Evolutionary conservation across 2,113 vertebrate species (phyloP), one percentile per base, ranked within the genome.

Genomic region (Aramus guarauna): DNA sequence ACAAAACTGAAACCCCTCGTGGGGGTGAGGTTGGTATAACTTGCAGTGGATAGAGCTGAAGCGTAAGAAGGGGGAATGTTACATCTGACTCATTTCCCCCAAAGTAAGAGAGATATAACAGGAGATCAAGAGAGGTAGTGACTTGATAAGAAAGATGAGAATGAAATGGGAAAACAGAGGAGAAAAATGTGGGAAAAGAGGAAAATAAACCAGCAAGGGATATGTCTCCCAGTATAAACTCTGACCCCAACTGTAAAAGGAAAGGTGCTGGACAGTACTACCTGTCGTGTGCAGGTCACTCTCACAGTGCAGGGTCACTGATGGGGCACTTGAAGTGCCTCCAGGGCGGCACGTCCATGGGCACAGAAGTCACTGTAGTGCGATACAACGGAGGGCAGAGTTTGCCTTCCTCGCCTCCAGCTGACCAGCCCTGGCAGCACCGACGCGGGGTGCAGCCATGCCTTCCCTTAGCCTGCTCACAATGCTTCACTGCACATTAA

Each of bases 1-100:
- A 8, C 26, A 39, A 1, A 12, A 20, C 67, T 1, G 84, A 21
- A 82, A 8, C 14, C 36, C 30, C 60, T 43, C 0, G 0, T 24
- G 14, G 32, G 74, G 41, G 17, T 29, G 71, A 64, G 60, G 66
- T 2, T 12, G 80, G 56, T 3, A 1, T 12, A 29, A 3, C 53
- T 45, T 26, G n/a, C 4, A 41, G 8, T 4, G 29, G 37, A 5
- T 30, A 37, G 47, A 74, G 56, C 64, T 60, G 71, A 16, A 29
- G 14, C 5, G 21, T 5, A 15, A 47, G 50, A 47, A 75, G 23
- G 67, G 53, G 18, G 4, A 27, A 29, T 22, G 7, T 5, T 29
- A 12, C 59, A 11, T 9, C 83, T 62, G 30, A 5, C 22, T 58
- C 36, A 1, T 23, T 63, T 67, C 6, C 41, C 86, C 24, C 41